These are phyloP conservation scores for Ctenochaetus hawaiiensis DNA, from an alignment of 2,797 vertebrate species.

Conservation along the genomic window DNA sequence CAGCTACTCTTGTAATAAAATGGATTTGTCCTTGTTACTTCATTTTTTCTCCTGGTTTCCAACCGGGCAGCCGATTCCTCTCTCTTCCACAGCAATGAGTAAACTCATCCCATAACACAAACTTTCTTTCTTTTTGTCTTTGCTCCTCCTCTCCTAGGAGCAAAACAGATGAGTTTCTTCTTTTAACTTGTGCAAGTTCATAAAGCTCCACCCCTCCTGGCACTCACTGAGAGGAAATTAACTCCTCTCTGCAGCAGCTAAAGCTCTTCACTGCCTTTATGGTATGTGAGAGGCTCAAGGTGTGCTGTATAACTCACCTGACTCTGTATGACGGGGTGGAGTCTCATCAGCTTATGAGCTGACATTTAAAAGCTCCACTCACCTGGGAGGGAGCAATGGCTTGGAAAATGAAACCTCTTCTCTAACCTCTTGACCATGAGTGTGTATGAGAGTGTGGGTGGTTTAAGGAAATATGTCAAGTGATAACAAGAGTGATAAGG, in stretches of 20 bases:
- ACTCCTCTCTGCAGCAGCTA: conserved; percentile 6
- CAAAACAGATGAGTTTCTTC: conserved; percentile 56
- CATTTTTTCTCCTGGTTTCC: conserved; percentile 20
- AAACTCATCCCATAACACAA: conserved; percentile 50
- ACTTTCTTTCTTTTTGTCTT: conserved; percentile 45
- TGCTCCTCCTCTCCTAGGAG: conserved; percentile 42
- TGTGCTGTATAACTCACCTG: conserved; percentile 18
- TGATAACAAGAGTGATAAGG: conserved; percentile 34
- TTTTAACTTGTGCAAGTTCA: conserved; percentile 55
- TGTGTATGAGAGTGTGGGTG: conserved; percentile 1
- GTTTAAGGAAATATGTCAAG: conserved; percentile 36
- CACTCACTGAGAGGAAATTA: conserved; percentile 28
- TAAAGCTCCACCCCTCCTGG: conserved; percentile 60
- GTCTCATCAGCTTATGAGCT: not conserved
- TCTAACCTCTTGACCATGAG: conserved; percentile 14
- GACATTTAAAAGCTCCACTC: conserved; percentile 18
- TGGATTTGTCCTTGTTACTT: conserved; percentile 1
- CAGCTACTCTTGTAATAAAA: conserved; percentile 31
- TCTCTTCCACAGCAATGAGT: conserved; percentile 42
- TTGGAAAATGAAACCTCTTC: conserved; percentile 18
- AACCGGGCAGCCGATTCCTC: conserved; percentile 34
- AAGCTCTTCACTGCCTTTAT: not conserved
- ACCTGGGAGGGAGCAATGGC: conserved; percentile 2
- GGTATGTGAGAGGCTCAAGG: conserved; percentile 12
- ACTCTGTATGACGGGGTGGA: not conserved